Evolutionary conservation across 1,140 invertebrate species (phyloP).

Genomic region (Drosophila sproati): DNA sequence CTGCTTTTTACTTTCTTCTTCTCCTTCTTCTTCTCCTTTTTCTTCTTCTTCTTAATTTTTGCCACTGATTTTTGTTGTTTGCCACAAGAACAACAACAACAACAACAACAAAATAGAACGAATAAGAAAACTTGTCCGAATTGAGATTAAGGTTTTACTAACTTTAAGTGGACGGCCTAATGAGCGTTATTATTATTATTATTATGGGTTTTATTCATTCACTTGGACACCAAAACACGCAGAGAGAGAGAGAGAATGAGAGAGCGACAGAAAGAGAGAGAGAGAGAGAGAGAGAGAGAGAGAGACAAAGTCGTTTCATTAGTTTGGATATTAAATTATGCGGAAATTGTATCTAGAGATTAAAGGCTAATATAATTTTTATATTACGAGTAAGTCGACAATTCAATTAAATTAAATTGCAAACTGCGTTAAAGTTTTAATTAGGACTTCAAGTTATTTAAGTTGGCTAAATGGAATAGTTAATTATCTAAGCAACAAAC

Average conservation of each 20-base stretch:
- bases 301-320: neutral
- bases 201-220: slow-evolving; percentile 27
- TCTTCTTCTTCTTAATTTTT: slow-evolving; percentile 19
- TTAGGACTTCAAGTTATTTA: too few species aligned
- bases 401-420: too few species aligned
- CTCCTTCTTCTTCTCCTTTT: neutral
- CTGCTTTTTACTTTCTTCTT: neutral
- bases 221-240: neutral
- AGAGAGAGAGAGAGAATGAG: neutral
- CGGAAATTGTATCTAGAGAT: neutral
- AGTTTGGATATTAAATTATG: slow-evolving; percentile 8
- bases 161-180: slow-evolving; percentile 53
- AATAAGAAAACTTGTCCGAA: slow-evolving; percentile 35
- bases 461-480: too few species aligned
- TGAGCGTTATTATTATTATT: slow-evolving; percentile 61
- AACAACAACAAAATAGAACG: neutral
- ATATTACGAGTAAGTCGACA: neutral
- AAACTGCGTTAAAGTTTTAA: too few species aligned
- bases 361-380: neutral
- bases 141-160: slow-evolving; percentile 62
- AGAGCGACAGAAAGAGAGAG: neutral
- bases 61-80: slow-evolving; percentile 25
- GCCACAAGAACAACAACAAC: slow-evolving; percentile 6
- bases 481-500: too few species aligned
- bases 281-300: neutral